Evolutionary conservation across 2,113 vertebrate species (phyloP).

Genomic region (Morone chrysops): DNA sequence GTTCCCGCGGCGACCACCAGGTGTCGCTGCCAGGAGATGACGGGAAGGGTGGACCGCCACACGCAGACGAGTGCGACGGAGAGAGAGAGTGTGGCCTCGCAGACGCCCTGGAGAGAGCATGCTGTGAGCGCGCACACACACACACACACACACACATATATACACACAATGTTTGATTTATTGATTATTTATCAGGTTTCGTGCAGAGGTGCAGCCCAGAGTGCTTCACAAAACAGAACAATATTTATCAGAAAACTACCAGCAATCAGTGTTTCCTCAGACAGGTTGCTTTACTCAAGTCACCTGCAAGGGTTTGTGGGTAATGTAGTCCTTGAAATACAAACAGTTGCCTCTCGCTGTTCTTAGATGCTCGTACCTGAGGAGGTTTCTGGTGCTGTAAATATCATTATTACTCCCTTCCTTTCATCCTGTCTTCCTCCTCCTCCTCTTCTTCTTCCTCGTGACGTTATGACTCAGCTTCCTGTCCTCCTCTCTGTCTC

Average conservation of each 20-base stretch:
- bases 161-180: not conserved
- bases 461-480: not conserved
- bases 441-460: not conserved
- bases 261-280: not conserved
- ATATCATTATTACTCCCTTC: no score
- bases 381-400: not conserved
- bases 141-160: not conserved
- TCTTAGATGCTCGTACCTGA: not conserved
- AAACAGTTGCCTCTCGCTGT: no score
- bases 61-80: slow-evolving; percentile 64
- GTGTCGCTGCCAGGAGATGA: slow-evolving; percentile 69
- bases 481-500: not conserved
- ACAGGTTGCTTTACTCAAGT: no score
- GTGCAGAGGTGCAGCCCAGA: not conserved
- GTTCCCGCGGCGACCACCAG: slow-evolving; percentile 45
- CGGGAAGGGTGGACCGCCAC: slow-evolving; percentile 31
- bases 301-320: no score
- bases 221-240: not conserved
- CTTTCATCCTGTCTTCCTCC: not conserved
- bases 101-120: slow-evolving; percentile 71
- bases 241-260: not conserved
- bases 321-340: no score
- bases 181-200: not conserved
- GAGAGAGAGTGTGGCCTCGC: slow-evolving; percentile 57
- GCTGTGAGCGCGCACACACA: slow-evolving; percentile 50